Percentiles rank a stretch among this genome's conserved stretches.
phyloP scores from a whole-genome alignment of 2,113 vertebrate species.

The Alouatta palliata region DNA sequence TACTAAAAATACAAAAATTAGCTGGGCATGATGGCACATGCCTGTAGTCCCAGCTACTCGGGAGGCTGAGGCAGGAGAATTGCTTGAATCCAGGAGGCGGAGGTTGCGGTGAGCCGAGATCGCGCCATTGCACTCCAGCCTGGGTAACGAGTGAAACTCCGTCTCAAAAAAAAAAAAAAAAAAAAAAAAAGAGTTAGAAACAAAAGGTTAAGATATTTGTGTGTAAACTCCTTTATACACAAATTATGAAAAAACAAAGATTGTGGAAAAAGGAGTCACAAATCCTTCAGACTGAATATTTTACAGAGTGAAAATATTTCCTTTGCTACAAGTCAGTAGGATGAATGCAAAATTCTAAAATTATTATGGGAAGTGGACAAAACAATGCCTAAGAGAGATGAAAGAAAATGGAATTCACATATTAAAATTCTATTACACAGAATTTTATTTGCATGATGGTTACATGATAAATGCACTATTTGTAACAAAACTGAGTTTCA shows the following conservation, averaged over 20 bases:
- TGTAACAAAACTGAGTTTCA: slow-evolving; percentile 73
- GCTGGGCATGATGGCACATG: too few species aligned
- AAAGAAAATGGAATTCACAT: slow-evolving; percentile 75
- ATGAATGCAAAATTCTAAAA: slow-evolving; percentile 81
- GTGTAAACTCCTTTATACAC: neutral
- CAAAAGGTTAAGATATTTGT: slow-evolving; percentile 5
- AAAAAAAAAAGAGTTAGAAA: neutral
- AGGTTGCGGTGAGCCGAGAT: too few species aligned
- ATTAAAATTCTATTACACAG: slow-evolving; percentile 52
- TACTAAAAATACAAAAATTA: too few species aligned
- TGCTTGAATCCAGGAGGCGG: too few species aligned
- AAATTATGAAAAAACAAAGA: slow-evolving; percentile 72
- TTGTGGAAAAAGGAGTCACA: slow-evolving; percentile 65
- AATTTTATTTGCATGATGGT: slow-evolving; percentile 54
- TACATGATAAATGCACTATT: slow-evolving; percentile 63
- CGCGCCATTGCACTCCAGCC: too few species aligned
- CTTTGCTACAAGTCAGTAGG: slow-evolving; percentile 78
- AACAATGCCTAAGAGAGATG: slow-evolving; percentile 70
- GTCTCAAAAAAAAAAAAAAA: too few species aligned
- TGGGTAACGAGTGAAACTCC: too few species aligned
- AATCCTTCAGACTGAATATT: slow-evolving; percentile 69
- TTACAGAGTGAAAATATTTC: slow-evolving; percentile 76
- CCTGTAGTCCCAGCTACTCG: too few species aligned
- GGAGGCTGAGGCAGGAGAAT: too few species aligned
- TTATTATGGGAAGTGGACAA: slow-evolving; percentile 73